Conservation (phyloP, 2,888 invertebrate genomes). For the Galeopsomyia nigrocyanea region DNA sequence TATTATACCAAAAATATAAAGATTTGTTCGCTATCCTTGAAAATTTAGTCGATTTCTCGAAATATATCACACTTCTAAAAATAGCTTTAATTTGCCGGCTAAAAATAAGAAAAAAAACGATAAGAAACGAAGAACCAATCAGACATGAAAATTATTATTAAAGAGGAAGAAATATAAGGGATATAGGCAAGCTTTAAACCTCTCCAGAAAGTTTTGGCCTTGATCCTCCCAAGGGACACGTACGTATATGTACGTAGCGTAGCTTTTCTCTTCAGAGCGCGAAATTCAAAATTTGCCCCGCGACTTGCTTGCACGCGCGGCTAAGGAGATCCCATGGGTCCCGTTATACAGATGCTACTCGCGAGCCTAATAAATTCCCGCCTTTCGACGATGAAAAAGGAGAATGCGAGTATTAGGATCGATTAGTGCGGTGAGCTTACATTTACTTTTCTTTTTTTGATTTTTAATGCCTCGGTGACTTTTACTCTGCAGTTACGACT, state of each 20-base stretch:
- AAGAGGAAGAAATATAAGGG: not conserved
- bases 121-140: not conserved
- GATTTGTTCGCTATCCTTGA: too few relatives aligned
- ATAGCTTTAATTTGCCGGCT: too few relatives aligned
- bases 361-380: too few relatives aligned
- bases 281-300: conserved; percentile 54
- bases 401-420: too few relatives aligned
- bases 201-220: not conserved
- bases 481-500: too few relatives aligned
- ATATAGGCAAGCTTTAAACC: conserved; percentile 8
- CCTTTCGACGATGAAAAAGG: too few relatives aligned
- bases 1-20: not conserved
- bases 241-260: not conserved
- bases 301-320: conserved; percentile 49
- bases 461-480: too few relatives aligned
- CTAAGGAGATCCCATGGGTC: conserved; percentile 58
- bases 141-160: not conserved
- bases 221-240: conserved; percentile 9
- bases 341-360: conserved; percentile 43
- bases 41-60: too few relatives aligned
- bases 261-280: conserved; percentile 47
- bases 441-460: too few relatives aligned
- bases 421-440: too few relatives aligned
- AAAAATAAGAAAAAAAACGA: conserved; percentile 1
- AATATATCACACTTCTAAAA: too few relatives aligned